Percentiles rank a stretch among this genome's conserved stretches.
Conservation (phyloP, 2,888 invertebrate genomes). For the Mystacides longicornis region DNA sequence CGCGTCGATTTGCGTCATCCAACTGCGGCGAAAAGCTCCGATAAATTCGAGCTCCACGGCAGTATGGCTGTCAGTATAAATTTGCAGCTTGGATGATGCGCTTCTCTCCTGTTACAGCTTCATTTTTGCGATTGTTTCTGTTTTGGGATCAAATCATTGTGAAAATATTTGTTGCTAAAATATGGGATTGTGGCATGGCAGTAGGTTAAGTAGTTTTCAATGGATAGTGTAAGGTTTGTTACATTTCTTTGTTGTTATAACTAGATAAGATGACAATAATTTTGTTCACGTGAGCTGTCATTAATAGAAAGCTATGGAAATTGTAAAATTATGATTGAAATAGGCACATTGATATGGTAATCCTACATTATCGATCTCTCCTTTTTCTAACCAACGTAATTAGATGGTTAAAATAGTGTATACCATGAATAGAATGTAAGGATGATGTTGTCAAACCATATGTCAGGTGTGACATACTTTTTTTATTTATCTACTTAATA, state of each 20-base stretch:
- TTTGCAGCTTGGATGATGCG: constrained; percentile 81
- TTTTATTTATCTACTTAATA: too few relatives aligned
- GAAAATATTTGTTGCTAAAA: constrained; percentile 41
- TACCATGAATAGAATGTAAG: not conserved
- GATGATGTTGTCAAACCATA: constrained; percentile 11
- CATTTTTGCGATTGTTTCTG: constrained; percentile 38
- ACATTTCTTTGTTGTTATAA: constrained; percentile 10
- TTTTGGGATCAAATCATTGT: constrained; percentile 13
- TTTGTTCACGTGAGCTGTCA: constrained; percentile 16
- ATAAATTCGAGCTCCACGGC: constrained; percentile 79
- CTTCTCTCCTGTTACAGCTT: constrained; percentile 68
- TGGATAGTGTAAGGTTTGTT: constrained; percentile 12
- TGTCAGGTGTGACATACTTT: constrained; percentile 15
- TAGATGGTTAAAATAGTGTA: not conserved
- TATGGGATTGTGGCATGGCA: constrained; percentile 51
- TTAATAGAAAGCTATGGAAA: constrained; percentile 5
- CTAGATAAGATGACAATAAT: constrained; percentile 1
- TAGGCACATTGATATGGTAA: constrained; percentile 10
- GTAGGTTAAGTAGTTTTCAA: constrained; percentile 28
- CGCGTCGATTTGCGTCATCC: constrained; percentile 33
- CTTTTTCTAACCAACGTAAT: not conserved
- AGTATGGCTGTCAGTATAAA: constrained; percentile 98
- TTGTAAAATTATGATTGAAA: constrained; percentile 12
- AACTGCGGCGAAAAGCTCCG: constrained; percentile 60
- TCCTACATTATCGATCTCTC: constrained; percentile 3